These are phyloP conservation scores for Yoshiicerus persimilis DNA, from an alignment of 1,140 invertebrate species.

Conservation along the genomic window DNA sequence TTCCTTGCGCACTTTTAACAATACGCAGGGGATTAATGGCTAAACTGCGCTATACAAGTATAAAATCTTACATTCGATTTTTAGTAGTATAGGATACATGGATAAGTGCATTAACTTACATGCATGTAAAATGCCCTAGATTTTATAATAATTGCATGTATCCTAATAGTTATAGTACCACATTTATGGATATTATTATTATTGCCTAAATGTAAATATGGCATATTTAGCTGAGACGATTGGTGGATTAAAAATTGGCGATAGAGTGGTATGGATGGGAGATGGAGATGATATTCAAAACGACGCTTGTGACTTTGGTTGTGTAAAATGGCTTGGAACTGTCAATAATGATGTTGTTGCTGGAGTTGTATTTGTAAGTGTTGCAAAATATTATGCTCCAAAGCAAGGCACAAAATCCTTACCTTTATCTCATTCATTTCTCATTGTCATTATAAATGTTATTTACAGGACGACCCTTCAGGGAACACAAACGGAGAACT, in stretches of 20 bases:
- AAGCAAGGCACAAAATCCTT: not conserved
- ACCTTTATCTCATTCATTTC: not conserved
- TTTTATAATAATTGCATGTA: too few relatives aligned
- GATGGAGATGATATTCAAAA: not conserved
- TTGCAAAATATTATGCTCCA: too few relatives aligned
- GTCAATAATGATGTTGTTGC: not conserved
- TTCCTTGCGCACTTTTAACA: too few relatives aligned
- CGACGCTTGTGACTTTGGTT: not conserved
- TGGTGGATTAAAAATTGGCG: not conserved
- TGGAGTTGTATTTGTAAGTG: slow-evolving; percentile 1
- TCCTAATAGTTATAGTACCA: too few relatives aligned
- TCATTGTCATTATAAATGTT: not conserved
- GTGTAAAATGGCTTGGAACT: not conserved
- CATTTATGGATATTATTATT: too few relatives aligned
- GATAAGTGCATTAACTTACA: too few relatives aligned
- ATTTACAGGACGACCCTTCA: not conserved
- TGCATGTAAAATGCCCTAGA: too few relatives aligned
- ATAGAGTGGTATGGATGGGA: not conserved
- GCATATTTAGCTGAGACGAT: not conserved
- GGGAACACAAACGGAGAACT: not conserved
- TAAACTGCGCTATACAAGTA: too few relatives aligned
- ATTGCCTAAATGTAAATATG: too few relatives aligned
- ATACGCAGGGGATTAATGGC: too few relatives aligned
- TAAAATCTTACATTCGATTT: too few relatives aligned
- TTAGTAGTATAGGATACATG: too few relatives aligned